These are phyloP conservation scores for Notolepis coatsorum DNA, from an alignment of 2,797 vertebrate genomes.

Conservation along the genomic window DNA sequence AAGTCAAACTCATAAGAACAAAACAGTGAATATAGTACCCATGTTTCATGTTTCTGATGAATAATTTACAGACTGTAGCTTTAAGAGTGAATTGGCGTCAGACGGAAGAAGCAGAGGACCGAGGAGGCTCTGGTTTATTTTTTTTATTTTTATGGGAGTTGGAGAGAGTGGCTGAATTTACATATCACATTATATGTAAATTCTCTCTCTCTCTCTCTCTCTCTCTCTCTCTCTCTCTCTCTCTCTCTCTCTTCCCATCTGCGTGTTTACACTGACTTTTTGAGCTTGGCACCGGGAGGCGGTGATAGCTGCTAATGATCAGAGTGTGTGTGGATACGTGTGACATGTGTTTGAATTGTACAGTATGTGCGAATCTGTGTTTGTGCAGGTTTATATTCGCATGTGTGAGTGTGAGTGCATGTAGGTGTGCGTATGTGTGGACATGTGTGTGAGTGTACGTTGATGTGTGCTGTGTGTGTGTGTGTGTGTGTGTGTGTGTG, in stretches of 20 bases:
- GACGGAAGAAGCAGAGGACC: too few species aligned
- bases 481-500: conserved; percentile 31
- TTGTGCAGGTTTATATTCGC: conserved; percentile 24
- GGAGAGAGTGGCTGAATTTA: conserved; percentile 43
- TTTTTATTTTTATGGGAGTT: conserved; percentile 30
- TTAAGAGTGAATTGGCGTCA: too few species aligned
- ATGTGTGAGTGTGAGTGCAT: conserved; percentile 47
- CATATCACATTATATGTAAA: conserved; percentile 57
- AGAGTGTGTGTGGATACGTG: conserved; percentile 13
- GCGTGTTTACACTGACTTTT: conserved; percentile 71
- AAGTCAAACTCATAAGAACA: too few species aligned
- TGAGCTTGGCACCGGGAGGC: conserved; percentile 63
- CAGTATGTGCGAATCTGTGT: not conserved
- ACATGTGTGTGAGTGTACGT: conserved; percentile 18
- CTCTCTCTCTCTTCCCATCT: conserved; percentile 33
- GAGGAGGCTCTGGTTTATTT: too few species aligned
- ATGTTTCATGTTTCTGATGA: too few species aligned
- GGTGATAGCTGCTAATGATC: conserved; percentile 72
- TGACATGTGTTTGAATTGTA: conserved; percentile 18
- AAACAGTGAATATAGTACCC: too few species aligned
- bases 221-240: not conserved
- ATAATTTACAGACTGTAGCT: too few species aligned
- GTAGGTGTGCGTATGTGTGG: conserved; percentile 37
- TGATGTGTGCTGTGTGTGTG: conserved; percentile 26
- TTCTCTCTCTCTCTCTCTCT: conserved; percentile 15